A percentile compares a stretch with the other conserved stretches of the same genome.
Evolutionary conservation across 92 coral and sea anemone species (phyloP).

Genomic region (Porites evermanni): DNA sequence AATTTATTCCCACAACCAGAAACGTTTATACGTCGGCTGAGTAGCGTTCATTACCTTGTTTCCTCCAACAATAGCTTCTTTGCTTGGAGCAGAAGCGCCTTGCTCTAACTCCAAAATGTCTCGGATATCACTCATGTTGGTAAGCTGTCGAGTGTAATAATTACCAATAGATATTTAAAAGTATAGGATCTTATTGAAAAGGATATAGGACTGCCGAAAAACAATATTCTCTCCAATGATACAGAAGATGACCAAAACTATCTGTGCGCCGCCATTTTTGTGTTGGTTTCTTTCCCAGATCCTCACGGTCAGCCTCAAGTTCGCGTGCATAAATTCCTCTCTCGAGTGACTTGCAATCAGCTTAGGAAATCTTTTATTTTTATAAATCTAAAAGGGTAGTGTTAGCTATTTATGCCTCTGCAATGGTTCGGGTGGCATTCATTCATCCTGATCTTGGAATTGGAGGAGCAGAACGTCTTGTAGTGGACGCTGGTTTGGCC

Average conservation of each 20-base stretch:
- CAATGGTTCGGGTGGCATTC: conserved; percentile 94
- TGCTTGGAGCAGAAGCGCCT: conserved; percentile 77
- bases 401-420: neutral
- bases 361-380: no score
- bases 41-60: conserved; percentile 63
- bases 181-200: neutral
- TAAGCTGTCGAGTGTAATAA: neutral
- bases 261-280: conserved; percentile 68
- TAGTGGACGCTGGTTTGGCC: conserved; percentile 96
- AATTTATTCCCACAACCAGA: no score
- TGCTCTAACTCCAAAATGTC: conserved; percentile 97
- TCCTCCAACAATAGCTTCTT: conserved; percentile 93
- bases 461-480: conserved; percentile 99
- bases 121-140: conserved; percentile 92
- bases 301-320: conserved; percentile 26
- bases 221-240: no score
- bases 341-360: no score
- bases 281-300: neutral
- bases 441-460: conserved; percentile 99
- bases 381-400: no score
- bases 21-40: no score
- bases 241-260: neutral
- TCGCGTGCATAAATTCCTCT: neutral
- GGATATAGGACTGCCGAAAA: neutral
- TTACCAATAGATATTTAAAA: neutral